Evolutionary conservation across 1,140 invertebrate genomes (phyloP).

Genomic region (Bombus impatiens): DNA sequence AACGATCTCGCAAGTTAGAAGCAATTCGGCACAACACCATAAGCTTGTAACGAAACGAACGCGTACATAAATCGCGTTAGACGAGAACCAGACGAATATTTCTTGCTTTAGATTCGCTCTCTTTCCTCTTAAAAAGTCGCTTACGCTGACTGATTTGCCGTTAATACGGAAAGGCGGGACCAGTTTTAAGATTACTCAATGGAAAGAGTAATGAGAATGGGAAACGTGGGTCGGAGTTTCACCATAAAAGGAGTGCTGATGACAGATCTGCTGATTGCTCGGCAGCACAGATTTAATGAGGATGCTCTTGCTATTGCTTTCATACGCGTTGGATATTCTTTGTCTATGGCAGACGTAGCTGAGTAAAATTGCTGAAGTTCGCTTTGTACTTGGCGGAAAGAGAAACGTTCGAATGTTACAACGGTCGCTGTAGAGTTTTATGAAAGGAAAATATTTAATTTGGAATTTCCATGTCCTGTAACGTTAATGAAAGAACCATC

Average conservation of each 20-base stretch:
- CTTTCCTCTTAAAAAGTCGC: background rate
- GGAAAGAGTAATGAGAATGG: background rate
- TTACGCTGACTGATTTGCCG: constrained; percentile 3
- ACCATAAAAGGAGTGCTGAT: constrained; percentile 32
- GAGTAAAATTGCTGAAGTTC: constrained; percentile 4
- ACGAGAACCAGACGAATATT: background rate
- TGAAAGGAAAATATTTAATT: constrained; percentile 30
- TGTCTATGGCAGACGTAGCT: constrained; percentile 10
- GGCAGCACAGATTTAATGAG: constrained; percentile 28
- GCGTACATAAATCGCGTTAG: background rate
- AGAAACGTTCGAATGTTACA: background rate
- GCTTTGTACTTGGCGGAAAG: constrained; percentile 5
- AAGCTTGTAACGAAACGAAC: too few species aligned
- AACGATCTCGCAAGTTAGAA: too few species aligned
- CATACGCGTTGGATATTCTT: constrained; percentile 15
- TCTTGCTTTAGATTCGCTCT: too few species aligned
- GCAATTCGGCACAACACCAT: too few species aligned
- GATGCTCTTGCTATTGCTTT: constrained; percentile 23
- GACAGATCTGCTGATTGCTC: constrained; percentile 46
- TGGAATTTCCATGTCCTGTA: background rate
- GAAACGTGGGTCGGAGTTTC: background rate
- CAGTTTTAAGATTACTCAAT: background rate
- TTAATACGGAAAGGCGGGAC: background rate
- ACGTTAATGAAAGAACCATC: constrained; percentile 4
- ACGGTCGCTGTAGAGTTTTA: background rate